Conservation (phyloP, 2,888 invertebrate genomes). For the Dolichopus griseipennis region DNA sequence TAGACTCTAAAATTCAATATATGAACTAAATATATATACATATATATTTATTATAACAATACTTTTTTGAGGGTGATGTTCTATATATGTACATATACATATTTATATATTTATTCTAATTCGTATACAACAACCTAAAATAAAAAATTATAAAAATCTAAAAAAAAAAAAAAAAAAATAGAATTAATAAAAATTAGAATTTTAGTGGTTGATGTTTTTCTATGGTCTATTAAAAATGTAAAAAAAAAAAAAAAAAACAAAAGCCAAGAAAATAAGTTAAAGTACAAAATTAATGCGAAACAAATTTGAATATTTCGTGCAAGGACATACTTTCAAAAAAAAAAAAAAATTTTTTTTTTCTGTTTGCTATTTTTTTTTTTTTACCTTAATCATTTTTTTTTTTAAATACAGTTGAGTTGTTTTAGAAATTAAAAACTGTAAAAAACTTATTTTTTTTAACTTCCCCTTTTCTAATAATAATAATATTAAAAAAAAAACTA, state of each 20-base stretch:
- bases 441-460: background rate
- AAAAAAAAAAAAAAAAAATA: background rate
- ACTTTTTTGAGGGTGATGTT: background rate
- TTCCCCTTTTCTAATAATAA: background rate
- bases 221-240: slow-evolving; percentile 8
- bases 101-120: too few relatives aligned
- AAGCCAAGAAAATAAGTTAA: background rate
- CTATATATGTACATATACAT: background rate
- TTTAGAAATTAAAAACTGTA: background rate
- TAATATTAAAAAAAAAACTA: background rate
- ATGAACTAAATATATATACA: too few relatives aligned
- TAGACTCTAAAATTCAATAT: background rate
- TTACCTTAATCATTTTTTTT: background rate
- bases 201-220: background rate
- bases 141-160: background rate
- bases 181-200: background rate
- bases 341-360: slow-evolving; percentile 21
- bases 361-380: slow-evolving; percentile 21
- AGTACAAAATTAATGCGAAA: slow-evolving; percentile 23
- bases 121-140: background rate
- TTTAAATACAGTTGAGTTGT: background rate
- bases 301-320: slow-evolving; percentile 37
- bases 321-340: slow-evolving; percentile 30
- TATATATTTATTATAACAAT: background rate
- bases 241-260: too few relatives aligned